phyloP scores from a whole-genome alignment of 2,888 invertebrate genomes.

The Aspidiotus destructor region DNA sequence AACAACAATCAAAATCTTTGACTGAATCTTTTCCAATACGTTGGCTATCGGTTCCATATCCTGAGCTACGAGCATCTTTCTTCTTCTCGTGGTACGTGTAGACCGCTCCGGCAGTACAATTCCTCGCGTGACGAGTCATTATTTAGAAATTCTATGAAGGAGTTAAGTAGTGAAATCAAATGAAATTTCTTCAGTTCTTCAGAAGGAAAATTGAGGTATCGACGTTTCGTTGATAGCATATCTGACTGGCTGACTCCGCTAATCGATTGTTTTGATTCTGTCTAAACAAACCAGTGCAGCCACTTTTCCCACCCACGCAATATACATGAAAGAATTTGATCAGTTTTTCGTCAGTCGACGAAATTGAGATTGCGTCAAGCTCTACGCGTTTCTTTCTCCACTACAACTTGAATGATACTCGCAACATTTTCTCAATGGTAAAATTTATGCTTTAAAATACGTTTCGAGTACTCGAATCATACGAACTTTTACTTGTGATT shows the following conservation, averaged over 20 bases:
- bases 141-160: not conserved
- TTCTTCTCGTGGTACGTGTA: slow-evolving; percentile 97
- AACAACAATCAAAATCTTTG: slow-evolving; percentile 95
- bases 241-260: not conserved
- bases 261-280: not conserved
- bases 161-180: not conserved
- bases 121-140: slow-evolving; percentile 94
- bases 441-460: too few species aligned
- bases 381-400: too few species aligned
- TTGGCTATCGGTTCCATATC: slow-evolving; percentile 78
- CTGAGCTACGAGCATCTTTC: slow-evolving; percentile 87
- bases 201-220: not conserved
- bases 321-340: not conserved
- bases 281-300: not conserved
- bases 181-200: too few species aligned
- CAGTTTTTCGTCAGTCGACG: too few species aligned
- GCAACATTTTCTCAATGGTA: too few species aligned
- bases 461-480: too few species aligned
- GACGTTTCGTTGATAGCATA: not conserved
- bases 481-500: not conserved
- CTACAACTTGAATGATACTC: too few species aligned
- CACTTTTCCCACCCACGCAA: not conserved
- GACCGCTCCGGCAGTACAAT: slow-evolving; percentile 95
- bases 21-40: slow-evolving; percentile 90
- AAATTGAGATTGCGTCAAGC: too few species aligned